Evolutionary conservation across 1,140 invertebrate species (phyloP), one percentile per base, ranked within the genome.

Genomic region (Babylonia areolata): DNA sequence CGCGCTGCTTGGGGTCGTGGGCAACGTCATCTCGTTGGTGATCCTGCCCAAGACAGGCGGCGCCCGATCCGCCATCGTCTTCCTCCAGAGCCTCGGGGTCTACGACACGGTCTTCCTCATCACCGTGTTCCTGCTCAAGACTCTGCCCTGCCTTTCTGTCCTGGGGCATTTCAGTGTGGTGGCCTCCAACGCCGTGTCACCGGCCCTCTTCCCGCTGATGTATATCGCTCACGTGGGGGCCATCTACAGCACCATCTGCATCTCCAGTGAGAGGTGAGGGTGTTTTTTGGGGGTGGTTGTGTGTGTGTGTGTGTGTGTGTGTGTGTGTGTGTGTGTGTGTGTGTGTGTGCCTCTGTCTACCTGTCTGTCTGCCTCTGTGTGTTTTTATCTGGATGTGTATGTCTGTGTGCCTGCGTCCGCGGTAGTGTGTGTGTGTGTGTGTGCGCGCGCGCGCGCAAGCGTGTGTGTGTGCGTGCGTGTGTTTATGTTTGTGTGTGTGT

Each of bases 31-130:
- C 54, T 86, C 77, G 1, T 58, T 86, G 0, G 33, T 86, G 51
- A 86, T 86, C 40, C 85, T 86, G 37, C 85, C 85, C 51, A 86
- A 71, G 85, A 86, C 85, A 20, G 78, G 85, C 37, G 85, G 77
- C 23, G 78, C 77, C 17, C 46, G 78, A 6, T 81, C 77, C 58
- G 85, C 85, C 35, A 86, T 86, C 37, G 78, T 86, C 35, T 73
- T 86, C 46, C n/a, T 86, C 46, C 78, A 79, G 40, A 81, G 77
- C 33, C 78, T 86, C 23, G 85, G 85, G 20, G 85, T 86, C n/a
- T 86, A 86, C n/a, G 85, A 86, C 78, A 86, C 85, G 31, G 77
- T 86, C 15, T 86, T 86, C 40, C 58, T 86, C 6, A n/a, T 69
- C 39, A 80, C 85, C 78, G 73, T 35, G 33, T 42, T 86, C 35